Evolutionary conservation across 2,888 invertebrate species (phyloP).

Genomic region (Nesidiocoris tenuis): DNA sequence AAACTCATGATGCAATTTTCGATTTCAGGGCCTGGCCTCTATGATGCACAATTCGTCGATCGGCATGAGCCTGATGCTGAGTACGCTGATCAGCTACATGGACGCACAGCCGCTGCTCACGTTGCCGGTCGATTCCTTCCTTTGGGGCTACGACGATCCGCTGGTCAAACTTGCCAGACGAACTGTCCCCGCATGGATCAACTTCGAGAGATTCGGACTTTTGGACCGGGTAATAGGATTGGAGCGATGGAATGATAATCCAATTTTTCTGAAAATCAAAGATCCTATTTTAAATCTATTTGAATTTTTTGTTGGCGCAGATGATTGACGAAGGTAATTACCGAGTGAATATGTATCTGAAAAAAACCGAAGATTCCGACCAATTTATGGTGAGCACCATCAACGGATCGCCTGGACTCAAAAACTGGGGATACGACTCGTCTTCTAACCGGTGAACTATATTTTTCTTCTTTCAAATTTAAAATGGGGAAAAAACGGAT

Average conservation of each 20-base stretch:
- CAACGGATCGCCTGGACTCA: conserved; percentile 67
- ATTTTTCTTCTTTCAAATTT: neutral
- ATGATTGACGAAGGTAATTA: conserved; percentile 66
- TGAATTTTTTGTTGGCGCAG: too few relatives aligned
- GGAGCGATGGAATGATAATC: too few relatives aligned
- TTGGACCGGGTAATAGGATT: conserved; percentile 74
- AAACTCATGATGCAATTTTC: too few relatives aligned
- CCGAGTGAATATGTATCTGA: conserved; percentile 58
- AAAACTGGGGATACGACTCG: conserved; percentile 66
- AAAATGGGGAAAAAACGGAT: too few relatives aligned
- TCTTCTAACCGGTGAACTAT: conserved; percentile 32
- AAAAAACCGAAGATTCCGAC: conserved; percentile 51
- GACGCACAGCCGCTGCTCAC: conserved; percentile 65
- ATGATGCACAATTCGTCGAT: conserved; percentile 59
- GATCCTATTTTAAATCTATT: too few relatives aligned
- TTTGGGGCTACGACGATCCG: conserved; percentile 81
- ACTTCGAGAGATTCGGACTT: conserved; percentile 77
- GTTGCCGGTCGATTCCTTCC: conserved; percentile 66
- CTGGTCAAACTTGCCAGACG: conserved; percentile 69
- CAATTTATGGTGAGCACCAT: conserved; percentile 62
- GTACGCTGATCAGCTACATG: conserved; percentile 60
- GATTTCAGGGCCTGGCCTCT: conserved; percentile 61
- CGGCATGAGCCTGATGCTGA: conserved; percentile 63
- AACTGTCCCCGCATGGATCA: conserved; percentile 74
- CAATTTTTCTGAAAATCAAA: too few relatives aligned